phyloP scores from a whole-genome alignment of 1,140 invertebrate genomes.

The Drosophila ogumai region DNA sequence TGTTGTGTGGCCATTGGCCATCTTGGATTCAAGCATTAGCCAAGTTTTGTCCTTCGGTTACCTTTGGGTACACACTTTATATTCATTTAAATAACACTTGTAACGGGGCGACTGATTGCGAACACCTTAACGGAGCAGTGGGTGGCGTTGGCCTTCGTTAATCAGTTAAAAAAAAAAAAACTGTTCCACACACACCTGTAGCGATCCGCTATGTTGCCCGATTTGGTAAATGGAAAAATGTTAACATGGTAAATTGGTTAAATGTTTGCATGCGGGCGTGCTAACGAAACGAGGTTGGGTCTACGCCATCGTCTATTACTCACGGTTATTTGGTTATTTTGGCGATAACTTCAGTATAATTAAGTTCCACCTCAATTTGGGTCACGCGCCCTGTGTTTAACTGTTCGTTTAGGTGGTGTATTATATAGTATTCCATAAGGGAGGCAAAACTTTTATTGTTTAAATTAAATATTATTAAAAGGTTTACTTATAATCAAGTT shows the following conservation, averaged over 20 bases:
- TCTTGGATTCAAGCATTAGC: conserved; percentile 11
- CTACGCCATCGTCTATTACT: conserved; percentile 22
- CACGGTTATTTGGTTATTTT: conserved; percentile 30
- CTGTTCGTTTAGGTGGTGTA: background rate
- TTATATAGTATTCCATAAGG: background rate
- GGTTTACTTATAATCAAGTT: too few relatives aligned
- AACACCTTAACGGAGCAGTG: conserved; percentile 16
- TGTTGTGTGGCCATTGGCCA: conserved; percentile 1
- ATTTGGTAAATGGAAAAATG: conserved; percentile 38
- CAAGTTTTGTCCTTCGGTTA: conserved; percentile 23
- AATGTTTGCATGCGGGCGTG: conserved; percentile 33
- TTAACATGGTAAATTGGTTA: conserved; percentile 6
- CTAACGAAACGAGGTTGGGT: conserved; percentile 28
- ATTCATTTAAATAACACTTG: conserved; percentile 19
- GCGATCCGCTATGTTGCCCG: conserved; percentile 29
- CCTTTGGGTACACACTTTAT: background rate
- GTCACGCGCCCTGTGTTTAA: conserved; percentile 32
- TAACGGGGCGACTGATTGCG: conserved; percentile 6
- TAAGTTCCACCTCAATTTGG: conserved; percentile 24
- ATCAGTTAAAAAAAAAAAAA: conserved; percentile 14
- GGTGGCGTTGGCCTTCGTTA: conserved; percentile 35
- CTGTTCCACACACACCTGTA: conserved; percentile 22
- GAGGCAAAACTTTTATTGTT: background rate
- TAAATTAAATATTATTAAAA: background rate
- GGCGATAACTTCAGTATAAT: conserved; percentile 32